Percentiles rank a stretch among this genome's conserved stretches.
Conservation (phyloP, 2,797 vertebrate species). For the Alfaro cultratus region DNA sequence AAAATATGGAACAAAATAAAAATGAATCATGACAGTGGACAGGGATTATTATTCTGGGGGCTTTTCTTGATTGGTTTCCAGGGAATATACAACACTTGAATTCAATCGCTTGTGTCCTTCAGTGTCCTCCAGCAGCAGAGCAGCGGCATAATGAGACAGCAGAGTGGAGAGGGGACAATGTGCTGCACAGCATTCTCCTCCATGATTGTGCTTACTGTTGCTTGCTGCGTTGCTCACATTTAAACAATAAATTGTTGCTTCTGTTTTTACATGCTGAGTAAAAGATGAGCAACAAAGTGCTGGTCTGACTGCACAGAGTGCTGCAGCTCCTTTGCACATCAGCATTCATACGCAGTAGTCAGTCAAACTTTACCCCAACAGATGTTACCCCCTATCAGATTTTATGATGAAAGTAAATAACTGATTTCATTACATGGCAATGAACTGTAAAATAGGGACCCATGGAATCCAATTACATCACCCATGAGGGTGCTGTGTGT, state of each 20-base stretch:
- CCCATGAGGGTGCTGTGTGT: constrained; percentile 63
- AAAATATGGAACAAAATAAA: constrained; percentile 82
- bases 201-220: constrained; percentile 30
- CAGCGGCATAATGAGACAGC: constrained; percentile 75
- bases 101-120: constrained; percentile 81
- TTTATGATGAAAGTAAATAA: constrained; percentile 79
- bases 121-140: constrained; percentile 79
- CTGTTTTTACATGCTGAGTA: constrained; percentile 26
- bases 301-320: constrained; percentile 19
- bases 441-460: constrained; percentile 74
- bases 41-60: constrained; percentile 79
- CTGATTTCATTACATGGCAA: constrained; percentile 77
- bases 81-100: constrained; percentile 82
- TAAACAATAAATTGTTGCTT: constrained; percentile 35
- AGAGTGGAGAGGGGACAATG: constrained; percentile 59
- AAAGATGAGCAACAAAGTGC: constrained; percentile 40
- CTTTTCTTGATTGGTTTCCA: constrained; percentile 81
- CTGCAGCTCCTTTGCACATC: constrained; percentile 47
- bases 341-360: constrained; percentile 61
- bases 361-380: constrained; percentile 67
- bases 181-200: constrained; percentile 53
- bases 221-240: constrained; percentile 28
- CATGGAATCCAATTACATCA: constrained; percentile 77
- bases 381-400: constrained; percentile 72
- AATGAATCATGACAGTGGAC: constrained; percentile 80